Evolutionary conservation across 2,113 vertebrate genomes (phyloP), one percentile per base, ranked within the genome.

Genomic region (Vireo altiloquus): DNA sequence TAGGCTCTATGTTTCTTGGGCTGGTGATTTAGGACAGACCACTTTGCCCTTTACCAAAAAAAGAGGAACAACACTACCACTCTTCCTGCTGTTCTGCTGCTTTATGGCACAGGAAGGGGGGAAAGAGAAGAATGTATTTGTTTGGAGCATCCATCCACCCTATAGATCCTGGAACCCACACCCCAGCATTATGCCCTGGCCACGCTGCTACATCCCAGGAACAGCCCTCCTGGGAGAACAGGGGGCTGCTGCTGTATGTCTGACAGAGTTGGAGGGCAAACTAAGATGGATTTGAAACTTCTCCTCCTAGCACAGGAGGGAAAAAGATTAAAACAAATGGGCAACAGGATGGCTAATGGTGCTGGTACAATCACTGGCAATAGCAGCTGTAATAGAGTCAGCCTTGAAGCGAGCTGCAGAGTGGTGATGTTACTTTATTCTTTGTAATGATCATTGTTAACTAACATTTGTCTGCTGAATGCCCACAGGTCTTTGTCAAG

Each of bases 391-490:
- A 92, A 95, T 57, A 70, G 70, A 92, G 66, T 87, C 77, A 90
- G 84, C 94, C 94, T 95, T 87, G 81, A 72, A 96, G 95, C 15
- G 0, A 95, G 63, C 70, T 82, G 50, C 2, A 0, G 57, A 82
- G 65, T 47, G 59, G 59, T 70, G 70, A 61, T 95, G 87, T 81
- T 82, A 84, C 82, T 96, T 95, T 85, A 77, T 72, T 94, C 87
- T 87, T 91, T 61, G 81, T 79, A 91, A 89, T 85, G 84, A 82
- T 59, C 86, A 27, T 47, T 35, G 47, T 74, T 95, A 94, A 95
- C 86, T 87, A 94, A 81, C 89, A 95, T 90, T 82, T 94, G 89
- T 87, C 89, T 82, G 57, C 66, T 88, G 42, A 90, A 80, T 53
- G 85, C 92, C 87, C 81, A 82, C 87, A 87, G 85, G 82, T 92